Base-by-base conservation (phyloP, 2,888 invertebrate species). In the Atethmia centrago region DNA sequence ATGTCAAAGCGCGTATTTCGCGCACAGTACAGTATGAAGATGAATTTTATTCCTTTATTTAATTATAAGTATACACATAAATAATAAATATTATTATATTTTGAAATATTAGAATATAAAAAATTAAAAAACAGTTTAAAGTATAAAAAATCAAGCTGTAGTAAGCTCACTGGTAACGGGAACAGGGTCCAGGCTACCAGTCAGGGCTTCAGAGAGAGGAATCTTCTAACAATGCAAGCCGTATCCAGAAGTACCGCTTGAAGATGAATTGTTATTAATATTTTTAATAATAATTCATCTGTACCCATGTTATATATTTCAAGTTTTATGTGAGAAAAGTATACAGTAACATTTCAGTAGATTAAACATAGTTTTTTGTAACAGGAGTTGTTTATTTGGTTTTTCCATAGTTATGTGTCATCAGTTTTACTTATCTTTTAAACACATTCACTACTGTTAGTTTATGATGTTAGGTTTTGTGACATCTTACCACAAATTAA, bases 351-450 rank as follows among this genome's bases (percentile, higher is more conserved):
- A 42, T 40, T 40, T 67, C 9, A 36, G 45, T 40, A 53, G 3
- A 36, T 4, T 51, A 42, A 68, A 59, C 8, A 65, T 36, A 47
- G 47, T 21, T 47, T 31, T 36, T 47, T 72, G 19, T 53, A 53
- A 16, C 1, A 49, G 10, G 1, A 49, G 1, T 61, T 53, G 25
- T 65, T 61, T 56, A 45, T 62, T 74, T 62, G 16, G 53, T 66
- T 55, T 74, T 56, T 66, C 49, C 61, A 56, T 51, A n/a, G 16
- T 47, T 36, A 80, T 65, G 64, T 61, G 55, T 65, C 51, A 79
- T 19, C 0, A 0, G 65, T 81, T 63, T 28, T 36, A 47, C 49
- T 55, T 65, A 74, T 81, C 65, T 51, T 47, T 31, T 31, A 25
- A 59, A 66, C 16, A 62, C 9, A 64, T 53, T 77, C 12, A 45